These are phyloP conservation scores for Galerucella nymphaeae DNA, from an alignment of 2,888 invertebrate genomes.

Conservation along the genomic window DNA sequence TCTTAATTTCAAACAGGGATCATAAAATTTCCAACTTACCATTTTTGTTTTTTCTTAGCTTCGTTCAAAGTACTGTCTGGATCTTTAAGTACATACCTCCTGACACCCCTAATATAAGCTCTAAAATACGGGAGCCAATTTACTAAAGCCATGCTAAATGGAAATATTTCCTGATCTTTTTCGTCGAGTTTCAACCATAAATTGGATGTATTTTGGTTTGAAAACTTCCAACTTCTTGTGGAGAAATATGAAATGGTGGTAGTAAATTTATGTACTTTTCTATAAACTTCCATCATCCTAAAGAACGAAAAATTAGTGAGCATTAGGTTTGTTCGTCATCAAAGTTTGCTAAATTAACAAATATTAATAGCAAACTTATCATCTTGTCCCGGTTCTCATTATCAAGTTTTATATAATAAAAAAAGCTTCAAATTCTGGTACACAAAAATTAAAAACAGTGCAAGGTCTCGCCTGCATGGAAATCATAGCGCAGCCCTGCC, in stretches of 20 bases:
- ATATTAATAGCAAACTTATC: no score
- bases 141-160: conserved; percentile 77
- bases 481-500: no score
- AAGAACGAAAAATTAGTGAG: conserved; percentile 38
- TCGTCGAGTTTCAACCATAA: conserved; percentile 70
- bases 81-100: conserved; percentile 83
- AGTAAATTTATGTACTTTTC: conserved; percentile 82
- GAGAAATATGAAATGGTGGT: conserved; percentile 81
- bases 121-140: conserved; percentile 80
- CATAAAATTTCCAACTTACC: conserved; percentile 37
- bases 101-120: conserved; percentile 78
- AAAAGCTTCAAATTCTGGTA: no score
- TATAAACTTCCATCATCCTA: conserved; percentile 83
- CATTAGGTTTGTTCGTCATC: no score
- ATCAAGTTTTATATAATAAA: no score
- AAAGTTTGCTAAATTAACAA: no score
- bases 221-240: conserved; percentile 77
- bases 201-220: conserved; percentile 71
- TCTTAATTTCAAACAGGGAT: no score
- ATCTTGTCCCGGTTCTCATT: no score
- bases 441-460: no score
- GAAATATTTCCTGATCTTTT: conserved; percentile 71
- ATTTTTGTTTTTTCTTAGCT: conserved; percentile 43
- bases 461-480: no score
- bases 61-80: conserved; percentile 71